Evolutionary conservation across 2,888 invertebrate genomes (phyloP), one percentile per base, ranked within the genome.

Genomic region (Hemithea aestivaria): DNA sequence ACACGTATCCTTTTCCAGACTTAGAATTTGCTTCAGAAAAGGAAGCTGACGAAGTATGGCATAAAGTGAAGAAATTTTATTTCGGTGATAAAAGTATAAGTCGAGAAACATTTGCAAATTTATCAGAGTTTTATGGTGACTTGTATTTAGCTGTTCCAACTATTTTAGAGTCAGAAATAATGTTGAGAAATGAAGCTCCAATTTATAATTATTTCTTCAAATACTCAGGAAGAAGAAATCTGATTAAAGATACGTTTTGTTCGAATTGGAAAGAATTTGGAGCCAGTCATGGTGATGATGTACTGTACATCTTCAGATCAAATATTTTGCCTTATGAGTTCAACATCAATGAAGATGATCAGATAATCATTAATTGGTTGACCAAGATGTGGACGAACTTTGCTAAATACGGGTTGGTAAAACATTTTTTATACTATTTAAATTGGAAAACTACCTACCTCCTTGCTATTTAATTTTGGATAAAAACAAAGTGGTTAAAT

Each of bases 371-470:
- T 10, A 58, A 79, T 9, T 57, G 56, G 47, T 66, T 85, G 52
- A 80, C 82, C 1, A 64, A 59, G 21, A 53, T 84, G 58, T 85
- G 85, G 85, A 79, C 73, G 0, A 78, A 85, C 47, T 85, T 83
- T 46, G 85, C 84, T 1, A 84, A 83, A 65, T 73, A 70, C 47
- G 78, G 82, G 85, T 85, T 56, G 10, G 63, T 31, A 1, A 12
- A 20, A 16, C 5, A 7, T 35, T 26, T 24, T n/a, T n/a, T n/a
- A n/a, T n/a, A n/a, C n/a, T n/a, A n/a, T n/a, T n/a, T n/a, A n/a
- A n/a, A n/a, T n/a, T n/a, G n/a, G n/a, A n/a, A n/a, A n/a, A n/a
- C n/a, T n/a, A n/a, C n/a, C n/a, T n/a, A n/a, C n/a, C n/a, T n/a
- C n/a, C n/a, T n/a, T n/a, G n/a, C n/a, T n/a, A n/a, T n/a, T n/a